These are phyloP conservation scores for Temnothorax unifasciatus DNA, from an alignment of 2,888 invertebrate genomes.

Conservation along the genomic window DNA sequence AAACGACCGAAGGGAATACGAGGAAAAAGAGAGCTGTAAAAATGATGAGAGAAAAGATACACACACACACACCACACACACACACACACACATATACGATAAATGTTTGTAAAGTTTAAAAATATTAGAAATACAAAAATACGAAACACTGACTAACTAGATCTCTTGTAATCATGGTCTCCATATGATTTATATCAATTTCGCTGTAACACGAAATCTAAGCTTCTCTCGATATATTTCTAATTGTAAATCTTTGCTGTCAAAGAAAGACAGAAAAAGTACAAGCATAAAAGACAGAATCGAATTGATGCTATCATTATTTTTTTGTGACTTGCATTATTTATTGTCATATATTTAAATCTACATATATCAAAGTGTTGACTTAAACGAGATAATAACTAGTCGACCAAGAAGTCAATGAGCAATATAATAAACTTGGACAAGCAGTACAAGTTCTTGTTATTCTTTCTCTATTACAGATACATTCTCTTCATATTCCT, in stretches of 20 bases:
- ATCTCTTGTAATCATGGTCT: not conserved
- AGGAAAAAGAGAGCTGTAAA: constrained; percentile 18
- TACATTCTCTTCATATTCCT: not conserved
- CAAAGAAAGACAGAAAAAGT: not conserved
- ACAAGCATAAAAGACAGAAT: constrained; percentile 24
- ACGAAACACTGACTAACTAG: not conserved
- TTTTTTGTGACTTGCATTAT: constrained; percentile 38
- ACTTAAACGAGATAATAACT: constrained; percentile 21
- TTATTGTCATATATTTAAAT: constrained; percentile 42
- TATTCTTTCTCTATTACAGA: constrained; percentile 17
- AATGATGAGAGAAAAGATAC: not conserved
- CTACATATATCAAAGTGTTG: constrained; percentile 24
- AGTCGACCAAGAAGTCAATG: constrained; percentile 46
- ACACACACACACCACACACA: too few species aligned
- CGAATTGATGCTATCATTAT: constrained; percentile 1
- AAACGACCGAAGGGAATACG: constrained; percentile 50
- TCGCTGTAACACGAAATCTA: not conserved
- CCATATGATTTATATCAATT: not conserved
- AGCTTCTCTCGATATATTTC: not conserved
- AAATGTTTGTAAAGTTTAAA: not conserved
- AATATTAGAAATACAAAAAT: not conserved
- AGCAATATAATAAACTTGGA: constrained; percentile 40
- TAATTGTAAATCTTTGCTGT: not conserved
- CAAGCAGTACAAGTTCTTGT: constrained; percentile 29
- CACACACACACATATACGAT: not conserved